Evolutionary conservation across 2,888 invertebrate species (phyloP).

Genomic region (Rhagonycha fulva): DNA sequence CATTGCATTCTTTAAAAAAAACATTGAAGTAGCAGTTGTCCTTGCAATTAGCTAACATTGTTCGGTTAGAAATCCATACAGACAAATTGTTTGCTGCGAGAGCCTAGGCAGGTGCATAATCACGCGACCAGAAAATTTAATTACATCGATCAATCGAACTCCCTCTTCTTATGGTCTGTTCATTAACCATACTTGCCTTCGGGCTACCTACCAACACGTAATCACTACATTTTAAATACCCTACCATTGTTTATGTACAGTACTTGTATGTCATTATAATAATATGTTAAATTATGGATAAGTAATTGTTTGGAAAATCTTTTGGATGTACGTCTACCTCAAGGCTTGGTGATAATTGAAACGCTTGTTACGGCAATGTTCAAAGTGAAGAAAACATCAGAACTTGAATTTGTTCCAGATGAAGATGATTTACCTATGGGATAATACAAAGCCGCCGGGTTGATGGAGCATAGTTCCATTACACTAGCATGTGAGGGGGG

Average conservation of each 20-base stretch:
- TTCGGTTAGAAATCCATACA: slow-evolving; percentile 35
- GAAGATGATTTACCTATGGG: background rate
- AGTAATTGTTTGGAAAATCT: slow-evolving; percentile 31
- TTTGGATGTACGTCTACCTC: background rate
- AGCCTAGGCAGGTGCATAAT: slow-evolving; percentile 39
- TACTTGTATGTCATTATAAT: slow-evolving; percentile 35
- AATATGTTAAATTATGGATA: slow-evolving; percentile 35
- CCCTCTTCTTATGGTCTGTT: slow-evolving; percentile 36
- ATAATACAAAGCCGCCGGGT: background rate
- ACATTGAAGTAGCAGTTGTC: slow-evolving; percentile 20
- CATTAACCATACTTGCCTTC: slow-evolving; percentile 33
- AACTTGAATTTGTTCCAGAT: background rate
- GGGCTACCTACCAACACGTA: slow-evolving; percentile 27
- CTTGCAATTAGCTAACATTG: slow-evolving; percentile 32
- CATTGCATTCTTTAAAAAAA: background rate
- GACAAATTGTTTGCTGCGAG: slow-evolving; percentile 41
- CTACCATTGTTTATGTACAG: slow-evolving; percentile 35
- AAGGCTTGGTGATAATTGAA: background rate
- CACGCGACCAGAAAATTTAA: slow-evolving; percentile 41
- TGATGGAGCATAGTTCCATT: background rate
- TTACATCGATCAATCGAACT: slow-evolving; percentile 43
- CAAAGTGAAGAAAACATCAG: background rate
- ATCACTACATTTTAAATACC: slow-evolving; percentile 35
- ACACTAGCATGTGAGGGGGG: no score
- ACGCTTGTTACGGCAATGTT: background rate